Evolutionary conservation across 2,113 vertebrate genomes (phyloP).

Genomic region (Onychostruthus taczanowskii): DNA sequence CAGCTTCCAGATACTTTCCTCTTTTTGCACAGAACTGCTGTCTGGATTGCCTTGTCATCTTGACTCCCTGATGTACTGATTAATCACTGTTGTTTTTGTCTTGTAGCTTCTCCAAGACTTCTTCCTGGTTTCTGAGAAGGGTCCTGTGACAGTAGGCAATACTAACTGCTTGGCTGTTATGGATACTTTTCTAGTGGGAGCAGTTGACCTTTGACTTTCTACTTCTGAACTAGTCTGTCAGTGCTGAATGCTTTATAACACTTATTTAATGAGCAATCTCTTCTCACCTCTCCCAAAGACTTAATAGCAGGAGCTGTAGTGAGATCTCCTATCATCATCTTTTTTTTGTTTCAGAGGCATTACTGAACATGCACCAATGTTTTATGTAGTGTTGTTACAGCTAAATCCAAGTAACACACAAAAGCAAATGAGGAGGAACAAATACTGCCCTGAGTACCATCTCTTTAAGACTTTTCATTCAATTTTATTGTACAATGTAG

Average conservation of each 20-base stretch:
- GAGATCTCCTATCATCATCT: slow-evolving; percentile 53
- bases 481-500: background rate
- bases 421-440: background rate
- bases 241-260: slow-evolving; percentile 37
- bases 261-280: slow-evolving; percentile 54
- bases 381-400: background rate
- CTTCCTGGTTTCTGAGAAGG: background rate
- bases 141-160: background rate
- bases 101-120: background rate
- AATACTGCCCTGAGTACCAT: background rate
- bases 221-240: slow-evolving; percentile 19
- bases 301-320: slow-evolving; percentile 62
- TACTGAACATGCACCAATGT: background rate
- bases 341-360: slow-evolving; percentile 5
- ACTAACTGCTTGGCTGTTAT: background rate
- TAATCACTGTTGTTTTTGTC: background rate
- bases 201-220: slow-evolving; percentile 29
- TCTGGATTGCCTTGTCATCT: background rate
- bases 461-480: slow-evolving; percentile 6
- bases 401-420: background rate
- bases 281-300: slow-evolving; percentile 41
- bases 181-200: slow-evolving; percentile 5
- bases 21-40: background rate
- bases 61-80: background rate
- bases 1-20: background rate